Conservation (phyloP, 2,797 vertebrate genomes). For the Rallus crepitans region DNA sequence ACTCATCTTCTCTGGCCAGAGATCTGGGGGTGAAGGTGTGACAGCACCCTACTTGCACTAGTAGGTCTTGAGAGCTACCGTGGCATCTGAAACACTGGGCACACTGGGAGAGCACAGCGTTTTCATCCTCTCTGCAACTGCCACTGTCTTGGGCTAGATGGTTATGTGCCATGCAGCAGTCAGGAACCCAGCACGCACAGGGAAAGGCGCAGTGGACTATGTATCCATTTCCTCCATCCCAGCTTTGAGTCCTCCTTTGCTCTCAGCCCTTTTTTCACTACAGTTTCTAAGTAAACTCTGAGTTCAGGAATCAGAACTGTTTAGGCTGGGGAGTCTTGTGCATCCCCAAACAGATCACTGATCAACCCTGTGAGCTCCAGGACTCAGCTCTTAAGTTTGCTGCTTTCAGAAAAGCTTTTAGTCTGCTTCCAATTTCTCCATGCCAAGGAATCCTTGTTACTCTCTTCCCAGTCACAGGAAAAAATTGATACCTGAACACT, state of each 20-base stretch:
- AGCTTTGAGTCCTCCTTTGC: background rate
- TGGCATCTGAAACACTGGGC: background rate
- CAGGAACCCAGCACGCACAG: background rate
- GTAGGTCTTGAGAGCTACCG: background rate
- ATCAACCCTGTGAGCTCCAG: background rate
- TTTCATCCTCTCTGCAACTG: background rate
- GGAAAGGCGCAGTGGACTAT: background rate
- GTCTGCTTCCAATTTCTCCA: background rate
- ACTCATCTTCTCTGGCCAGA: background rate
- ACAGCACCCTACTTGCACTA: background rate
- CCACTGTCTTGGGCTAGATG: no score
- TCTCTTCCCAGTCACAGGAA: background rate
- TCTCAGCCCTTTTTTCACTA: background rate
- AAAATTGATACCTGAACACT: background rate
- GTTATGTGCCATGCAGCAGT: rapidly evolving
- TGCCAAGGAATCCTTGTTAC: background rate
- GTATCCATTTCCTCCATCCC: background rate
- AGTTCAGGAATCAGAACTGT: background rate
- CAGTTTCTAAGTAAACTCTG: background rate
- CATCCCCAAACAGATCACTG: background rate
- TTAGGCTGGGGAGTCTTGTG: background rate
- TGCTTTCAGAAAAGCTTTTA: background rate
- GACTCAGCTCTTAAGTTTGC: background rate
- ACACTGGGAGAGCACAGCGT: background rate
- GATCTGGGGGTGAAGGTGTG: background rate